Percentiles rank a stretch among this genome's conserved stretches.
These are phyloP conservation scores for Mellilla xanthometata DNA, from an alignment of 2,888 invertebrate genomes.

Conservation along the genomic window DNA sequence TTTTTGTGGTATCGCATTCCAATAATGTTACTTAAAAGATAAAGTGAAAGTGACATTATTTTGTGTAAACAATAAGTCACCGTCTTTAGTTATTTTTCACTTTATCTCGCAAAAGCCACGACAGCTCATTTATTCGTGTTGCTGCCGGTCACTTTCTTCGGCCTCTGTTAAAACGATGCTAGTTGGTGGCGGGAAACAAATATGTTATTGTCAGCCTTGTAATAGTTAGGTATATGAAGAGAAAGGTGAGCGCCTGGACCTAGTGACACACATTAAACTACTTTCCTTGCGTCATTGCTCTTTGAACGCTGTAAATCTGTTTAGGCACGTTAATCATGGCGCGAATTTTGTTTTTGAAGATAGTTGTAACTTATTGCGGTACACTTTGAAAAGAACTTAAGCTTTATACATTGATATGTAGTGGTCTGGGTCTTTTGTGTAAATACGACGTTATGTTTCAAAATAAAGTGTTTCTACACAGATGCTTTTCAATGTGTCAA, in stretches of 20 bases:
- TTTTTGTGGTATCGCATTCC: slow-evolving; percentile 3
- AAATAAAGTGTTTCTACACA: no score
- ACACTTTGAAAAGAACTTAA: no score
- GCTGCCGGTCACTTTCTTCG: slow-evolving; percentile 30
- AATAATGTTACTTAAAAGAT: background rate
- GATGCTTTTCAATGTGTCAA: no score
- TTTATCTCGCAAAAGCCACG: slow-evolving; percentile 28
- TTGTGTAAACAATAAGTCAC: slow-evolving; percentile 16
- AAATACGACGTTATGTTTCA: no score
- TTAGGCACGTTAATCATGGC: slow-evolving; percentile 25
- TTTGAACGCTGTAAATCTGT: slow-evolving; percentile 32
- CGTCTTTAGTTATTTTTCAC: slow-evolving; percentile 20
- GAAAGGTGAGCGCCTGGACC: slow-evolving; percentile 68
- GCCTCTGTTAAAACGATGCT: slow-evolving; percentile 24
- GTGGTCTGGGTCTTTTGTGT: no score
- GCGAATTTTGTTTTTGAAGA: no score
- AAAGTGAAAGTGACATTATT: slow-evolving; percentile 18
- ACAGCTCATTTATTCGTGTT: slow-evolving; percentile 22
- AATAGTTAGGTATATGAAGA: slow-evolving; percentile 41
- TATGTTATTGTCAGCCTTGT: slow-evolving; percentile 23
- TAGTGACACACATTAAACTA: slow-evolving; percentile 63
- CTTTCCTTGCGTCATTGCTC: slow-evolving; percentile 66
- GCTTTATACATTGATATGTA: no score
- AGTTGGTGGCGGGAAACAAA: slow-evolving; percentile 27
- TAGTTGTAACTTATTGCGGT: no score